Conservation (phyloP, 2,888 invertebrate species). For the Achlya flavicornis region DNA sequence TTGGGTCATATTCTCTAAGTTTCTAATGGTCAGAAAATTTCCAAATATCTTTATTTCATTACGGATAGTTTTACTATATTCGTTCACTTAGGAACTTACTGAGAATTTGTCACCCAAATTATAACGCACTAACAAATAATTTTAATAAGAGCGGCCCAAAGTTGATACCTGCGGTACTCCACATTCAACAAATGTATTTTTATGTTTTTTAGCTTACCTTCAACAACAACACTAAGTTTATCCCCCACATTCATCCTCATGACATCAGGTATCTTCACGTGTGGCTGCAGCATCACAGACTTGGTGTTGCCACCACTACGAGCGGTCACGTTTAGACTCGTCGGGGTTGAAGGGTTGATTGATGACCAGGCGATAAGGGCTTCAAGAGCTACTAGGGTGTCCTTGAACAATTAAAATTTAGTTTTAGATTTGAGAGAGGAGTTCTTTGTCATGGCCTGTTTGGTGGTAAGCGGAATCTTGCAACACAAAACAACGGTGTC, state of each 20-base stretch:
- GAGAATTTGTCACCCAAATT: background rate
- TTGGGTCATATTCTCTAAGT: too few species aligned
- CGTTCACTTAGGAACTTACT: too few species aligned
- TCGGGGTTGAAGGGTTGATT: slow-evolving; percentile 38
- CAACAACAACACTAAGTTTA: slow-evolving; percentile 48
- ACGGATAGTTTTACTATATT: too few species aligned
- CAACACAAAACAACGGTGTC: too few species aligned
- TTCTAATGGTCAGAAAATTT: too few species aligned
- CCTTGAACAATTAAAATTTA: slow-evolving; percentile 57
- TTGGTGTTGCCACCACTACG: slow-evolving; percentile 29
- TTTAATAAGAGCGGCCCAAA: background rate
- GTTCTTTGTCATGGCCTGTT: background rate
- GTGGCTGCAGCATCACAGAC: slow-evolving; percentile 43
- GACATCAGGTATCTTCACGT: slow-evolving; percentile 51
- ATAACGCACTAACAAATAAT: background rate
- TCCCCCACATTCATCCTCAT: slow-evolving; percentile 47
- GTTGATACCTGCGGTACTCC: background rate
- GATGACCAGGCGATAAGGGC: slow-evolving; percentile 78
- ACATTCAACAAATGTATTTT: too few species aligned
- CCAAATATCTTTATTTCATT: too few species aligned
- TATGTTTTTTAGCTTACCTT: slow-evolving; percentile 44
- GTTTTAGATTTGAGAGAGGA: background rate
- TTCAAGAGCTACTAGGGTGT: slow-evolving; percentile 84
- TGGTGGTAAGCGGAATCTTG: too few species aligned
- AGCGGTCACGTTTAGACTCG: slow-evolving; percentile 62